Base-by-base conservation (phyloP, 1,140 invertebrate genomes). In the Procambarus virginalis region DNA sequence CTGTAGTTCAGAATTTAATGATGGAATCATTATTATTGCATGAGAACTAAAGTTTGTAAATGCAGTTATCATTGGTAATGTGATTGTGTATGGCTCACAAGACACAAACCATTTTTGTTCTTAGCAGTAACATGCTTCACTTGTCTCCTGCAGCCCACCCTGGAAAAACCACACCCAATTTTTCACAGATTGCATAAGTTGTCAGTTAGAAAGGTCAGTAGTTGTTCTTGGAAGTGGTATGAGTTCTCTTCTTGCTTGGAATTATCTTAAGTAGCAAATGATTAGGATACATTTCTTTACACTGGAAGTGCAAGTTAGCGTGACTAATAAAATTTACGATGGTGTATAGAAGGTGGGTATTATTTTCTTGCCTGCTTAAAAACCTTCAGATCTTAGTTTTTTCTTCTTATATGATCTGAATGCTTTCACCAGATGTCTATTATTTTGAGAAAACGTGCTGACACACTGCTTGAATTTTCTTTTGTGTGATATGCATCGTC, bases 171-270 rank as follows among this genome's bases (percentile, higher is more conserved):
- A 60, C 84, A 77, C 48, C 84, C 84, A 75, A 85, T 85, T 77
- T 85, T 85, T 85, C 84, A 85, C 73, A 85, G 84, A 70, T 85
- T 85, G 70, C 84, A 85, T 85, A 85, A 85, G 84, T 85, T 85
- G 77, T 85, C 84, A 85, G 84, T 85, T 85, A 85, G 75, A 85
- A 85, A 85, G 84, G 84, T 85, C 84, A 85, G 84, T 85, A 34
- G 70, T 45, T 68, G 3, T 60, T 55, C 55, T 68, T 68, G 45
- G 22, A 55, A 78, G 34, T 78, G 45, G 14, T 55, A n/a, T 78
- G 17, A 22, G 20, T 20, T 78, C 12, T 17, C 58, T 60, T 46
- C 81, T 83, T 83, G 55, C 58, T 68, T 83, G 81, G 68, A 68
- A 68, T 70, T 45, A 34, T 22, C 46, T 70, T 14, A 20, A n/a